A percentile compares a stretch with the other conserved stretches of the same genome.
These are phyloP conservation scores for Oplegnathus fasciatus DNA, from an alignment of 2,113 vertebrate genomes.

Conservation along the genomic window DNA sequence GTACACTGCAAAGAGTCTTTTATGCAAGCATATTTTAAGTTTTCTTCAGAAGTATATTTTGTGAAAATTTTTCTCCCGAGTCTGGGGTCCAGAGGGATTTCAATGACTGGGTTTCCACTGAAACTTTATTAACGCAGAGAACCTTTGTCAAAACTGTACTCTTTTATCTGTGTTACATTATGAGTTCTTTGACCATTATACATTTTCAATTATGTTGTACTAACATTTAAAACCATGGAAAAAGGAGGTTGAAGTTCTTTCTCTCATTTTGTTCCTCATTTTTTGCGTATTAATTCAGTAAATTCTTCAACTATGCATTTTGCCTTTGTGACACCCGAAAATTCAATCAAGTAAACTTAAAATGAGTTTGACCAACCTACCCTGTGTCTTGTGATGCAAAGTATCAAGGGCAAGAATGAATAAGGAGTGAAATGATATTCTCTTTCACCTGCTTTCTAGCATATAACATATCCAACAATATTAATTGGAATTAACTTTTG, in stretches of 20 bases:
- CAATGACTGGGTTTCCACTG: background rate
- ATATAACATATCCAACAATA: slow-evolving; percentile 26
- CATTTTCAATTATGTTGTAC: background rate
- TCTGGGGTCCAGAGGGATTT: slow-evolving; percentile 1
- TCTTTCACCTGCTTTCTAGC: slow-evolving; percentile 15
- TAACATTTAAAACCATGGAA: slow-evolving; percentile 3
- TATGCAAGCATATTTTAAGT: slow-evolving; percentile 7
- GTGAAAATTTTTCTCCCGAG: slow-evolving; percentile 6
- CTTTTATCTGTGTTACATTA: slow-evolving; percentile 3
- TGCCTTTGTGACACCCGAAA: slow-evolving; percentile 34
- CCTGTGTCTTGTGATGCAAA: slow-evolving; percentile 20
- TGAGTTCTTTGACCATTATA: background rate
- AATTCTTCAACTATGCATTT: slow-evolving; percentile 11
- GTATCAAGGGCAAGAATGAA: slow-evolving; percentile 29
- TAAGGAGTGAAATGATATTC: background rate
- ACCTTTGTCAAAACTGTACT: background rate
- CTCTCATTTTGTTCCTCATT: background rate
- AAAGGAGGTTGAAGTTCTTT: background rate
- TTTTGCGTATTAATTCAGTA: background rate
- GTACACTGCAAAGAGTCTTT: background rate
- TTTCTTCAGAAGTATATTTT: slow-evolving; percentile 12
- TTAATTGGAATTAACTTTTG: slow-evolving; percentile 55
- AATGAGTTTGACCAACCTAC: slow-evolving; percentile 50
- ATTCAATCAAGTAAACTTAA: slow-evolving; percentile 47
- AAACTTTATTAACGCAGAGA: background rate